Base-by-base conservation (phyloP, 2,888 invertebrate genomes). In the Melipona bicolor region DNA sequence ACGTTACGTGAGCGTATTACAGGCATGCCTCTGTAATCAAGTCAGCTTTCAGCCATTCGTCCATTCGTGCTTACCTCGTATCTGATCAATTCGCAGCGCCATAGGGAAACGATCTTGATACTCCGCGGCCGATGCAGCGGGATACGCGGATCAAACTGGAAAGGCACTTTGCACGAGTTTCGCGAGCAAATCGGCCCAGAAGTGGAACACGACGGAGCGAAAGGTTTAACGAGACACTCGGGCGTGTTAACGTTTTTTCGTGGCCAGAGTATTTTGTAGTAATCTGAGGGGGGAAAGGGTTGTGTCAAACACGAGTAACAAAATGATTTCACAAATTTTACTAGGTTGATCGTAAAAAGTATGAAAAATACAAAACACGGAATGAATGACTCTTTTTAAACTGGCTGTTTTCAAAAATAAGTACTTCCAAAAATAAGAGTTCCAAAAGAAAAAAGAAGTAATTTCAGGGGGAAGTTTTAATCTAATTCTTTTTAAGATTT, bases 61-160 rank as follows among this genome's bases (percentile, higher is more conserved):
- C 27, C 54, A 27, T 69, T 50, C n/a, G 9, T n/a, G 52, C 88
- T 91, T 90, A 93, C 92, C 91, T 92, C 85, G 91, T 74, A 91
- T 91, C 74, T 91, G 87, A 76, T 88, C 89, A 75, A 92, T 88
- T 77, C 90, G 85, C 71, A 93, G 85, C 81, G 91, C 86, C 91
- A 92, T 92, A 32, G 21, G 15, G 59, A 43, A 84, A 54, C 13
- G 43, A 27, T n/a, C 27, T 56, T 27, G 17, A 32, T 36, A 43
- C 32, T 32, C 9, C 43, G n/a, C 43, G n/a, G n/a, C 49, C n/a
- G 65, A 32, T 19, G n/a, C 19, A n/a, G 6, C 1, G 19, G 43
- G 36, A 17, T 1, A 54, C 62, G 17, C 43, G 43, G 43, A 43
- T 43, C 43, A 43, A 43, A 43, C 43, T 43, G 0, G 9, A 9